These are phyloP conservation scores for Gallinago solitaria DNA, from an alignment of 2,797 vertebrate species.

Conservation along the genomic window DNA sequence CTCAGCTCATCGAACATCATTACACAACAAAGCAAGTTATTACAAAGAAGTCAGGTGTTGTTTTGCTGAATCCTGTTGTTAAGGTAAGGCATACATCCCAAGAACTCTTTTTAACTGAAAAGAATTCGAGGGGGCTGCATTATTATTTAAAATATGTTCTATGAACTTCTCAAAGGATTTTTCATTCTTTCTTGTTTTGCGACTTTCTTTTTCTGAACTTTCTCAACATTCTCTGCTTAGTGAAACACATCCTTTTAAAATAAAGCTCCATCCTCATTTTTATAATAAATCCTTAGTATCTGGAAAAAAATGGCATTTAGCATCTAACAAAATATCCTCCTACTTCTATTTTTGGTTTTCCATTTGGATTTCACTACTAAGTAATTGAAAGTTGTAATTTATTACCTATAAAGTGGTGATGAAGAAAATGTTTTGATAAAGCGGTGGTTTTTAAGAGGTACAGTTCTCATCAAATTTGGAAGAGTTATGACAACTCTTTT, in stretches of 20 bases:
- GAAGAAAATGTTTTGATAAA: not conserved
- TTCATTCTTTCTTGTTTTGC: not conserved
- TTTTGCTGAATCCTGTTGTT: conserved; percentile 90
- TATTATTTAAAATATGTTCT: not conserved
- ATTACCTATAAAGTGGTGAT: not conserved
- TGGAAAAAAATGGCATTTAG: not conserved
- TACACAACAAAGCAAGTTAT: conserved; percentile 94
- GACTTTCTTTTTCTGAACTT: not conserved
- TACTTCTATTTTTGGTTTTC: not conserved
- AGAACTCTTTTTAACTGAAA: not conserved
- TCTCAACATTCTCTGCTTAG: not conserved
- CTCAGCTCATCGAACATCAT: conserved; percentile 96
- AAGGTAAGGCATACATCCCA: conserved; percentile 80
- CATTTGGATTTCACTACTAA: not conserved
- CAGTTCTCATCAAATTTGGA: not conserved
- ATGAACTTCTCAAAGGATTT: not conserved
- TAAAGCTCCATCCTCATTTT: not conserved
- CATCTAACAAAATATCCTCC: not conserved
- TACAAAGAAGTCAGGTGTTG: conserved; percentile 96
- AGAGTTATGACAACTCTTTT: not conserved
- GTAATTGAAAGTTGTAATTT: not conserved
- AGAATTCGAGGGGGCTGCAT: not conserved
- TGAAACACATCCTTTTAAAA: not conserved
- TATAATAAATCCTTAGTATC: not conserved
- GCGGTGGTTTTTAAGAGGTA: not conserved